Percentiles rank a stretch among this genome's conserved stretches.
Evolutionary conservation across 2,888 invertebrate species (phyloP).

Genomic region (Pollenia amentaria): DNA sequence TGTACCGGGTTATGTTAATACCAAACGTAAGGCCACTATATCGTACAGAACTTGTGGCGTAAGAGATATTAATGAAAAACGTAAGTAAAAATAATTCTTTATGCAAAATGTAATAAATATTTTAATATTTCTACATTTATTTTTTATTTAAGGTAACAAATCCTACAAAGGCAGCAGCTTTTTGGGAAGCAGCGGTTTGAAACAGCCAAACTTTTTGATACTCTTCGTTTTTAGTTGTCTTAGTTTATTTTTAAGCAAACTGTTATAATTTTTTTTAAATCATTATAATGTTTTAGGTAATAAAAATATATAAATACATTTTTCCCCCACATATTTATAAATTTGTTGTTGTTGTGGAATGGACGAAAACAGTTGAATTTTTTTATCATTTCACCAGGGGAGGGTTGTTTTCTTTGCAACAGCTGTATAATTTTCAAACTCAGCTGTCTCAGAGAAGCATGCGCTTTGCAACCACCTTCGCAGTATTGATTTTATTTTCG

Average conservation of each 20-base stretch:
- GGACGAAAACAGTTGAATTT: background rate
- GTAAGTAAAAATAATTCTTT: constrained; percentile 78
- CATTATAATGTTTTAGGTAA: constrained; percentile 18
- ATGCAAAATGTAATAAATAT: background rate
- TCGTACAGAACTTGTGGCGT: constrained; percentile 92
- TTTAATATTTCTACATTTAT: background rate
- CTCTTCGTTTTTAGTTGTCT: constrained; percentile 55
- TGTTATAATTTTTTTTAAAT: constrained; percentile 42
- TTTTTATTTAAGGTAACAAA: constrained; percentile 77
- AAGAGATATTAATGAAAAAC: constrained; percentile 90
- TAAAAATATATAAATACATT: constrained; percentile 53
- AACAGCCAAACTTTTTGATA: constrained; percentile 75
- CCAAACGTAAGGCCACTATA: constrained; percentile 89
- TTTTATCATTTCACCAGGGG: background rate
- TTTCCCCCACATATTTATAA: background rate
- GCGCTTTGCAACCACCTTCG: constrained; percentile 37
- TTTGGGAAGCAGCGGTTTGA: constrained; percentile 71
- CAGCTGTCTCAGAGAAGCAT: constrained; percentile 46
- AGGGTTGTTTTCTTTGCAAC: constrained; percentile 35
- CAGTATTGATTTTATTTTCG: constrained; percentile 66
- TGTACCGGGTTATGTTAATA: constrained; percentile 90
- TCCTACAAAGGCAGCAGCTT: constrained; percentile 74
- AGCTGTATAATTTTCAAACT: constrained; percentile 34
- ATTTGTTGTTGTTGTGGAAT: background rate
- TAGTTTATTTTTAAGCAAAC: constrained; percentile 42